phyloP scores from a whole-genome alignment of 2,888 invertebrate species.

The Leptarthrus brevirostris region DNA sequence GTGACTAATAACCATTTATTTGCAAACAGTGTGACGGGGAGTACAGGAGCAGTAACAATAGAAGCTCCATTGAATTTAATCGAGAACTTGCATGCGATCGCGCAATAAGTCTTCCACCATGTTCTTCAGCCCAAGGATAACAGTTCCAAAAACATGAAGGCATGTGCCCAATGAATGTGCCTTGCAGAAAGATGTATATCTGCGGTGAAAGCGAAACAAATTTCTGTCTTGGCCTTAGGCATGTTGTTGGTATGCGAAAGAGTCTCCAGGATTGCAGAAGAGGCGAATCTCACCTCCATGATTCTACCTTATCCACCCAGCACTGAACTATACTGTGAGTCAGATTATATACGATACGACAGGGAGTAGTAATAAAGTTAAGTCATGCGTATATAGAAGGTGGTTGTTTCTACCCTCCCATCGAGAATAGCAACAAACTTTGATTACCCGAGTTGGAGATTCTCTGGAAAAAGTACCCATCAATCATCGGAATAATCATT shows the following conservation, averaged over 20 bases:
- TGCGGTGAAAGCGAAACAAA: slow-evolving; percentile 53
- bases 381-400: slow-evolving; percentile 22
- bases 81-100: slow-evolving; percentile 63
- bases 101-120: slow-evolving; percentile 62
- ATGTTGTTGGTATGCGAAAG: neutral
- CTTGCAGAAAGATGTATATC: slow-evolving; percentile 47
- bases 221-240: slow-evolving; percentile 43
- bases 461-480: slow-evolving; percentile 16
- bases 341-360: neutral
- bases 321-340: no score
- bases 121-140: slow-evolving; percentile 40
- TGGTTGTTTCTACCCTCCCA: neutral
- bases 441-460: slow-evolving; percentile 19
- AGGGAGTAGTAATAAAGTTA: slow-evolving; percentile 20
- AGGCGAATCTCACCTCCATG: slow-evolving; percentile 13
- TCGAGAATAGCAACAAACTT: neutral
- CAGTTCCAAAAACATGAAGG: slow-evolving; percentile 45
- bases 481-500: slow-evolving; percentile 48
- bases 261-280: neutral
- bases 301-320: neutral
- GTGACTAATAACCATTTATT: slow-evolving; percentile 55
- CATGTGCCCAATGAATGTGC: slow-evolving; percentile 32
- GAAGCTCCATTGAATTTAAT: slow-evolving; percentile 55
- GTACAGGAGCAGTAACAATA: neutral
- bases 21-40: neutral